Evolutionary conservation across 2,888 invertebrate genomes (phyloP), one percentile per base, ranked within the genome.

Genomic region (Incurvaria masculella): DNA sequence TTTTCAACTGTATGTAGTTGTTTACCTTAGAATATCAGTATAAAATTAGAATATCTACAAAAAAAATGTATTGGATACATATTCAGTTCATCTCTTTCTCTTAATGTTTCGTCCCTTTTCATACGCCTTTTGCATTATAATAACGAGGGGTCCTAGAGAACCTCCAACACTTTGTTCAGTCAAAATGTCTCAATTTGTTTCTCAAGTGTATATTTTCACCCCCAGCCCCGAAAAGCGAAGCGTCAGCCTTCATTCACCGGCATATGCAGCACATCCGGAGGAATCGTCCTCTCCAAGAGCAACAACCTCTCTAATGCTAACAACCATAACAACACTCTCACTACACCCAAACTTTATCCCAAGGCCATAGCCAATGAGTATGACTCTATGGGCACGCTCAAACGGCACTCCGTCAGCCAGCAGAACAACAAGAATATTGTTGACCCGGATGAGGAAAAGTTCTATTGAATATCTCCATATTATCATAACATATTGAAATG

Each of bases 331-430:
- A 81, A 74, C 0, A 61, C 76, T 0, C 67, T 79, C 19, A 79
- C 82, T 1, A 84, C 84, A 1, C 88, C 83, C 44, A 89, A 84
- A 64, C 71, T 83, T 47, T 88, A 87, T 62, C 84, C 83, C 26
- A 90, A 86, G 66, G 86, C 81, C 51, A 82, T 83, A 59, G 82
- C 80, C 43, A 89, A 89, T 52, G 91, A 92, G 55, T 91, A 88
- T 61, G 91, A 91, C 61, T 67, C 76, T 0, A 85, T 88, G 46
- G 87, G 89, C 16, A 90, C 90, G 0, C 66, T 91, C 38, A 84
- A 88, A 56, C 73, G 91, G 44, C 89, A 91, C 64, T 89, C 90
- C 56, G 14, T 90, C 79, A 89, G 69, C 80, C 86, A 87, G 41
- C 74, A 78, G 21, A 88, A 88, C 61, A 85, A 82, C 26, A 81